Evolutionary conservation across 2,113 vertebrate genomes (phyloP).

Genomic region (Ranitomeya imitator): DNA sequence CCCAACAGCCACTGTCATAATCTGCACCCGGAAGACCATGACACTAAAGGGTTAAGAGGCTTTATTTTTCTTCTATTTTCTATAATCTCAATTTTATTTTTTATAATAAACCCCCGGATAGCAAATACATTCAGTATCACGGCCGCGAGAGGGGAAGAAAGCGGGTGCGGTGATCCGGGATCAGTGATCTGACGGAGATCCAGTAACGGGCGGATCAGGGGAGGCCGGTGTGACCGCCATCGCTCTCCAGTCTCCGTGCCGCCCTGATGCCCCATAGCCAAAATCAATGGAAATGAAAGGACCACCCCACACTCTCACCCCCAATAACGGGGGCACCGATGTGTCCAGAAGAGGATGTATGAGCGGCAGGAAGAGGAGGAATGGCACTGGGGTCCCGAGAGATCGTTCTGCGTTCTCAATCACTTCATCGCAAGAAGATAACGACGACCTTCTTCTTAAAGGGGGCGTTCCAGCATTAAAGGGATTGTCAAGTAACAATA

Average conservation of each 20-base stretch:
- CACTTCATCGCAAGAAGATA: no score
- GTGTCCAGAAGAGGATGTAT: neutral
- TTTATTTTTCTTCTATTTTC: no score
- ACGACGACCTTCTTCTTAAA: no score
- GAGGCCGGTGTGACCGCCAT: conserved; percentile 7
- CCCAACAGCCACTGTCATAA: no score
- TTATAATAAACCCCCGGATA: no score
- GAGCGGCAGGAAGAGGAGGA: neutral
- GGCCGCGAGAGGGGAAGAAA: neutral
- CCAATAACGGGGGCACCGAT: neutral
- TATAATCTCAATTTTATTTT: no score
- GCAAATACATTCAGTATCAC: neutral
- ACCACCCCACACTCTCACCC: no score
- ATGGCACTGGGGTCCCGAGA: neutral
- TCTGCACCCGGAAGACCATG: no score
- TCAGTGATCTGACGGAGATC: neutral
- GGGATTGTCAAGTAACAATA: no score
- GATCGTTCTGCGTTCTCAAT: neutral
- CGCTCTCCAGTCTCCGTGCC: neutral
- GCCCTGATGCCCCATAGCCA: neutral
- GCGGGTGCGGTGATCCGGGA: neutral
- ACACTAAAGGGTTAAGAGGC: no score
- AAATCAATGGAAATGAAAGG: conserved; percentile 33
- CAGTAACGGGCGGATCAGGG: neutral
- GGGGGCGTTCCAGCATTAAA: no score